Evolutionary conservation across 2,113 vertebrate species (phyloP), one percentile per base, ranked within the genome.

Genomic region (Chaetops frenatus): DNA sequence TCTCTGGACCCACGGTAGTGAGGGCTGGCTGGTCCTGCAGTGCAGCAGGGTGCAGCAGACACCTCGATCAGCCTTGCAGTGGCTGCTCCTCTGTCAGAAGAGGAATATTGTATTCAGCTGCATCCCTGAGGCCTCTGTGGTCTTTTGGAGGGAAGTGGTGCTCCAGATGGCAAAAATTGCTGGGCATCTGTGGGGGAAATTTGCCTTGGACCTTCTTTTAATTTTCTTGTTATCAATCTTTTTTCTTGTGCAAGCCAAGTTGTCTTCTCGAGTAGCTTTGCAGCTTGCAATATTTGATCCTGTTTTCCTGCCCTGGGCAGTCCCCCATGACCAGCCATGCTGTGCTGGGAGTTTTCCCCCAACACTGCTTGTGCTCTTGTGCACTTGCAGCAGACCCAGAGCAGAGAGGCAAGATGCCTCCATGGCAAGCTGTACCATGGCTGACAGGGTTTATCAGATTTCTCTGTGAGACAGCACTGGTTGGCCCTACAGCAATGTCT

Each of bases 391-490:
- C 38, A 92, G 38, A 40, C 24, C 4, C 51, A 60, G 24, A 71
- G 16, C 45, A 62, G 29, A 81, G 61, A 65, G 28, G 7, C 6
- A 42, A 77, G 40, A 21, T 12, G n/a, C 45, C 66, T 80, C 42
- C 50, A 22, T 12, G 17, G 9, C 45, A 47, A 77, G 45, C 28
- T 57, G 12, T 19, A 18, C 4, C 12, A 16, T 1, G 17, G 14
- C 28, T 35, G 11, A 15, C 9, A 67, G 35, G 14, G 58, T 66
- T 84, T 72, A 53, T 16, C 10, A 44, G 17, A 12, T 28, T 54
- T 21, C 29, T 78, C 50, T 78, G 14, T 1, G 51, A 25, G 7
- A 7, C 33, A 56, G 12, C 1, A 0, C 1, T 54, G 11, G 10
- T 58, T 74, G 79, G 35, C 17, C 18, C 18, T 51, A 3, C 1